Evolutionary conservation across 2,113 vertebrate species (phyloP), one percentile per base, ranked within the genome.

Genomic region (Pristiophorus japonicus): DNA sequence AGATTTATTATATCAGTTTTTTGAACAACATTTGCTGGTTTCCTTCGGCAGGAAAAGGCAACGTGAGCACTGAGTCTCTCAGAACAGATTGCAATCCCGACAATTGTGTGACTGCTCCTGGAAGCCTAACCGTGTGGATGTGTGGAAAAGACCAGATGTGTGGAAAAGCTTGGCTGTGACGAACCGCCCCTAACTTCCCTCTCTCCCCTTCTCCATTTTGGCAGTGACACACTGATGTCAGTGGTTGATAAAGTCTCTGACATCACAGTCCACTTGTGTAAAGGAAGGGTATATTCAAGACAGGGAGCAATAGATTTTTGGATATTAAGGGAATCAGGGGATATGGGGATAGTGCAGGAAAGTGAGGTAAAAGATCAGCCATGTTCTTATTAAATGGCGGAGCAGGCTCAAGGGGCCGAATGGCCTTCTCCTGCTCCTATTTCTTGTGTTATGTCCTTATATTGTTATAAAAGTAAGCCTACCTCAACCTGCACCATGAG

Each of bases 401-500:
- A n/a, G n/a, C n/a, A n/a, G n/a, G n/a, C n/a, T n/a, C n/a, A n/a
- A n/a, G n/a, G n/a, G n/a, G n/a, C n/a, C n/a, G n/a, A n/a, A n/a
- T n/a, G n/a, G n/a, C n/a, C n/a, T n/a, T n/a, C n/a, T n/a, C n/a
- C n/a, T n/a, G n/a, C n/a, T n/a, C n/a, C n/a, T n/a, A n/a, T n/a
- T n/a, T n/a, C n/a, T n/a, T n/a, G n/a, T n/a, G n/a, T n/a, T n/a
- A n/a, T n/a, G n/a, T n/a, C n/a, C n/a, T n/a, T n/a, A n/a, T n/a
- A n/a, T 55, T 34, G 47, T 55, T 92, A n/a, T 4, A 38, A 1
- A 12, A 16, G 14, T 8, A 51, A 70, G 0, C 27, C 11, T 96
- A 99, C 99, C 98, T 99, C 99, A 0, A 99, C 99, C 98, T 99
- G 99, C 91, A 99, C 99, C 99, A 99, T 99, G 66, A 99, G 98